These are phyloP conservation scores for Lathamus discolor DNA, from an alignment of 2,113 vertebrate genomes.

Conservation along the genomic window DNA sequence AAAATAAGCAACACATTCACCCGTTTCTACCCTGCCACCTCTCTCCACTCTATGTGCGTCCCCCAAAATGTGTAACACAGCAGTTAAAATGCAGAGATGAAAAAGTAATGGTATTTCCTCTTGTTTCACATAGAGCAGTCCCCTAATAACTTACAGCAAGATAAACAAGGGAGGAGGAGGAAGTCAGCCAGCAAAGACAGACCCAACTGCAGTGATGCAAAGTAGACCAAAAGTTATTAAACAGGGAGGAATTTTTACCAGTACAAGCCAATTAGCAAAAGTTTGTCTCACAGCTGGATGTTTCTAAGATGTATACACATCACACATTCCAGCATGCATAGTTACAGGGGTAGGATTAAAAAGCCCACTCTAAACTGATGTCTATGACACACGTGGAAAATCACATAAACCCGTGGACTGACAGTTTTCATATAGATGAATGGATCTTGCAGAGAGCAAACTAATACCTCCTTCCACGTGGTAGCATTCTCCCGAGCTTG, in stretches of 20 bases:
- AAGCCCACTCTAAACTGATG: background rate
- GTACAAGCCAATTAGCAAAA: background rate
- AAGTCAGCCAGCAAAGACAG: background rate
- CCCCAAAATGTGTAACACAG: background rate
- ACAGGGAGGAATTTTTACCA: background rate
- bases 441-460: slow-evolving; percentile 4
- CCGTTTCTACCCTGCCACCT: background rate
- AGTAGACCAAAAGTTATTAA: background rate
- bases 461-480: background rate
- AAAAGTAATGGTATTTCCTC: slow-evolving; percentile 7
- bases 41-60: background rate
- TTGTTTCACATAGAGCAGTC: background rate
- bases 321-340: background rate
- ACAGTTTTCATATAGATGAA: background rate
- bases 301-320: background rate
- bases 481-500: slow-evolving; percentile 25
- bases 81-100: background rate
- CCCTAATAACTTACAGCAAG: slow-evolving; percentile 27
- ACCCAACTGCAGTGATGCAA: background rate
- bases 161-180: background rate
- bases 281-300: background rate
- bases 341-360: background rate
- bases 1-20: background rate
- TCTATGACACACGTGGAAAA: slow-evolving; percentile 6
- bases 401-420: background rate